Evolutionary conservation across 1,140 invertebrate genomes (phyloP), one percentile per base, ranked within the genome.

Genomic region (Cyrtorhinus lividipennis): DNA sequence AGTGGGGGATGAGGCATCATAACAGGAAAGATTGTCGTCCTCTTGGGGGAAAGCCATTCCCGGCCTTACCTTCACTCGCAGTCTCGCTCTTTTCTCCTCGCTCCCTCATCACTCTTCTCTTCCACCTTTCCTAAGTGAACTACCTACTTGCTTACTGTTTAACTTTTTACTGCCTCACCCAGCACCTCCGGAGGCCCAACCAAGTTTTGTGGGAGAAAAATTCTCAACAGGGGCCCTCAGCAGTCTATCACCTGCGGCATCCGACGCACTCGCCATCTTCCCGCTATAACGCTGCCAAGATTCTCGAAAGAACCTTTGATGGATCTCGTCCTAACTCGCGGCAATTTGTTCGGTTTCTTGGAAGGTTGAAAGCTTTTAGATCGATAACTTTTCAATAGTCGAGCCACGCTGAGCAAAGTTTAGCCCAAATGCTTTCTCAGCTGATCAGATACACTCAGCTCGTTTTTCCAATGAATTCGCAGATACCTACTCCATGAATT

Each of bases 11-110:
- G 60, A 53, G 48, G 48, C 60, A 53, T 46, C 60, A 53, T 46
- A 53, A 53, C 38, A 15, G 60, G 60, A 23, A 53, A 62, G 60
- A 62, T 62, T 46, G 60, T 46, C 44, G 38, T 53, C 60, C 44
- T 30, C 60, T 62, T 30, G 30, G 60, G 60, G 60, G 24, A 62
- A 53, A 53, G 5, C 48, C 48, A 53, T 53, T 22, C 48, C 30
- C 30, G 5, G 30, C 5, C 48, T 53, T 53, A 12, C 20, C 48
- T 12, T 22, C 8, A 53, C 48, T 53, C 18, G 48, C 58, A 15
- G 13, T 59, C 24, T 24, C 24, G 12, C 58, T 24, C 58, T 59
- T n/a, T n/a, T 20, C 22, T 15, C 56, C 13, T 23, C 8, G 20
- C 24, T 24, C n/a, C 58, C 24, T 24, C 24, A n/a, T 27, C 23